phyloP scores from a whole-genome alignment of 1,140 invertebrate species.

The Hycleus cichorii region DNA sequence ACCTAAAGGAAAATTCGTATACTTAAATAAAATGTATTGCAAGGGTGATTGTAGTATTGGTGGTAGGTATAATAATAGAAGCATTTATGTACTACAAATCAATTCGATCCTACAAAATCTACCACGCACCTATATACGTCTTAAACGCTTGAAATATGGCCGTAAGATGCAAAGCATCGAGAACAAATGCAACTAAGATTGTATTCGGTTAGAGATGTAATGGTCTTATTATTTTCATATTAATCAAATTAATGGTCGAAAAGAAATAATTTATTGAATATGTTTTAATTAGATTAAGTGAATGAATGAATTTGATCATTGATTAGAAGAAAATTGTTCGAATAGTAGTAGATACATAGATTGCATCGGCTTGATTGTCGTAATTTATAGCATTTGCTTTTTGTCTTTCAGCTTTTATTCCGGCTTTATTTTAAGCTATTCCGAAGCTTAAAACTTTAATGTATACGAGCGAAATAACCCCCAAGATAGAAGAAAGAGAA shows the following conservation, averaged over 20 bases:
- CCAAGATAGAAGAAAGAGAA: conserved; percentile 20
- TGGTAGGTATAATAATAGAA: not conserved
- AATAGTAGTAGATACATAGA: too few species aligned
- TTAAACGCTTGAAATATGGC: conserved; percentile 29
- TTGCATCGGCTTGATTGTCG: conserved; percentile 11
- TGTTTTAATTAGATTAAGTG: not conserved
- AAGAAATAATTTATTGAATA: too few species aligned
- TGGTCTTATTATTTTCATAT: too few species aligned
- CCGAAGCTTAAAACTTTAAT: conserved; percentile 26
- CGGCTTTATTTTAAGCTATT: conserved; percentile 27
- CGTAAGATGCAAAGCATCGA: conserved; percentile 11
- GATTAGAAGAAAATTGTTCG: too few species aligned
- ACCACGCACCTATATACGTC: not conserved
- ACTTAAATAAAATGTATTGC: too few species aligned
- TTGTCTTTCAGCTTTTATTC: conserved; percentile 21
- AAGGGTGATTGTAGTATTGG: too few species aligned
- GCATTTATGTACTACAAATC: conserved; percentile 26
- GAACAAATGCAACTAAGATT: too few species aligned
- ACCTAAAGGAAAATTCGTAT: too few species aligned
- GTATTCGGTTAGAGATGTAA: too few species aligned
- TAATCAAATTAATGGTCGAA: too few species aligned
- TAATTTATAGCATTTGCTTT: conserved; percentile 27
- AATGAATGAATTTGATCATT: too few species aligned
- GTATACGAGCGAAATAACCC: conserved; percentile 25
- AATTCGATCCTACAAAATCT: conserved; percentile 24